Conservation (phyloP, 2,113 vertebrate species). For the Grallaria varia region DNA sequence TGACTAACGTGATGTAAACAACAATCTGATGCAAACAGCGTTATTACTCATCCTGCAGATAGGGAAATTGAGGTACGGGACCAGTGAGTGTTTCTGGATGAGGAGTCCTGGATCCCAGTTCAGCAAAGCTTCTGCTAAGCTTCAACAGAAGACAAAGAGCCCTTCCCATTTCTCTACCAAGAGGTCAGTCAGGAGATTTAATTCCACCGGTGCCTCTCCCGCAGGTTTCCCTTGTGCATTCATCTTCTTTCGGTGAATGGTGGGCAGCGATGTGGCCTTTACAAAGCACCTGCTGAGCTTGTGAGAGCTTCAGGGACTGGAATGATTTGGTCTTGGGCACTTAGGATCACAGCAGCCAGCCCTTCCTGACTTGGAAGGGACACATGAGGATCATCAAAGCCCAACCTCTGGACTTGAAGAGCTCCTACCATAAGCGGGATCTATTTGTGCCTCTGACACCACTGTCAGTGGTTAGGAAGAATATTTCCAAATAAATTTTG, state of each 20-base stretch:
- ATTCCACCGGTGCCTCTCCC: neutral
- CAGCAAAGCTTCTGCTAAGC: neutral
- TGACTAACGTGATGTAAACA: neutral
- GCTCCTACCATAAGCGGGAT: fast-evolving
- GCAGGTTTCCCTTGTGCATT: neutral
- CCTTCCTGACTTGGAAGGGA: neutral
- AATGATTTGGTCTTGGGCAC: neutral
- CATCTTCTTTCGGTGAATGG: neutral
- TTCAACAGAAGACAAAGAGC: neutral
- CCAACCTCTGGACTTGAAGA: neutral
- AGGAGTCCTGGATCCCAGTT: neutral
- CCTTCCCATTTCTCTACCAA: neutral
- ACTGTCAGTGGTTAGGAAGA: neutral
- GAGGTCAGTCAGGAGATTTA: neutral
- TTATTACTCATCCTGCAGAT: neutral
- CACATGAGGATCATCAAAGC: neutral
- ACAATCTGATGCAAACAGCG: neutral
- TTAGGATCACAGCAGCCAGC: neutral
- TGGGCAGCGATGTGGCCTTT: neutral
- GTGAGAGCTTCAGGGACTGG: neutral
- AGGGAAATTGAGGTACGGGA: neutral
- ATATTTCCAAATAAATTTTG: neutral
- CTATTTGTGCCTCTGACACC: neutral
- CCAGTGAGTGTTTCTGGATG: neutral
- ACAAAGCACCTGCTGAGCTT: neutral